Evolutionary conservation across 2,797 vertebrate genomes (phyloP), one percentile per base, ranked within the genome.

Genomic region (Spheniscus humboldti): DNA sequence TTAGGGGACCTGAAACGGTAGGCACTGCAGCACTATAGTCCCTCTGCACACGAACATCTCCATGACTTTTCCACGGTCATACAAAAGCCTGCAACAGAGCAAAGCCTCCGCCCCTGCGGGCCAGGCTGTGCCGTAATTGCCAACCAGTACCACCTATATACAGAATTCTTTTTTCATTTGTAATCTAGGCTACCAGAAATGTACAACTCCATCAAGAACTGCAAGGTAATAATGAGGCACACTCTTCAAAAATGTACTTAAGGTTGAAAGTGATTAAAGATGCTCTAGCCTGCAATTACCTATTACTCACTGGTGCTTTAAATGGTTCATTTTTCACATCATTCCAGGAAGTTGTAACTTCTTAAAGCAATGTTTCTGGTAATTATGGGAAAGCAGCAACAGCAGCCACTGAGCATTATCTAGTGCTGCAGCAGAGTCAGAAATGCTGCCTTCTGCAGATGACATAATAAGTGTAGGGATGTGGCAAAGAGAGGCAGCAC

Each of bases 191-290:
- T 86, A 52, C 41, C 39, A 75, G 84, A 72, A 87, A 75, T 2
- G 53, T 33, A 68, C 60, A 93, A 60, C 81, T 92, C 68, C 84
- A 80, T 91, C 88, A 52, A 28, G 64, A 92, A 84, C 60, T 86
- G 85, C 81, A 91, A 92, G 92, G 91, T 91, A 94, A 86, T 96
- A 91, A 97, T 56, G 78, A 97, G 78, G 62, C 25, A 48, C 1
- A 1, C 72, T 94, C 84, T 96, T 88, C 78, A 94, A 75, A 97
- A 93, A 59, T 73, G 92, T 86, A 80, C 91, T 96, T 97, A 92
- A 96, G 78, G 37, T 52, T 93, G 91, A 88, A 95, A 92, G 72
- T 96, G 86, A 96, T 97, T 96, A 96, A 95, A 96, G 94, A 95
- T 84, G 64, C 84, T 95, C 55, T 78, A 92, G 88, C 68, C 66